Percentiles rank a stretch among this genome's conserved stretches.
These are phyloP conservation scores for Eretmochelys imbricata DNA, from an alignment of 2,113 vertebrate species.

Conservation along the genomic window DNA sequence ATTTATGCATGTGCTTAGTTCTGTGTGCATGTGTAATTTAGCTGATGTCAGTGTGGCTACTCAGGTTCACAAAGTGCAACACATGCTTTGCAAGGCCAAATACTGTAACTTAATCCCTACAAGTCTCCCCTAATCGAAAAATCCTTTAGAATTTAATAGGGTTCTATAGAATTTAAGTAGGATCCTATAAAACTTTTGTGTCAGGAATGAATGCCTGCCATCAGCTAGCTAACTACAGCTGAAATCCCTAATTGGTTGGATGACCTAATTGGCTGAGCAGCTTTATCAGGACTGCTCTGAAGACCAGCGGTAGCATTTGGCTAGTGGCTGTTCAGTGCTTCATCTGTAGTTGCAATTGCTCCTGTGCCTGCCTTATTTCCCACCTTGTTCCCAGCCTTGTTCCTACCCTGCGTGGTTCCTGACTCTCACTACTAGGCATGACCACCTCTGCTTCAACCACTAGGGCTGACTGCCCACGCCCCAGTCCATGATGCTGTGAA, in stretches of 20 bases:
- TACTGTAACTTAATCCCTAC: background rate
- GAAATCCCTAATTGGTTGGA: background rate
- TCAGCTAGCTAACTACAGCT: background rate
- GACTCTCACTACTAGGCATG: background rate
- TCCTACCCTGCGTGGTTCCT: background rate
- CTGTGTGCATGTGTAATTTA: background rate
- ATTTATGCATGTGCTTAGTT: background rate
- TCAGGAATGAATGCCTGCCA: too few relatives aligned
- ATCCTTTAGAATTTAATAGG: background rate
- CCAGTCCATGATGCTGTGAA: background rate
- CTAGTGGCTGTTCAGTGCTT: background rate
- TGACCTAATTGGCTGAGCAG: background rate
- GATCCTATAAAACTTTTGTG: background rate
- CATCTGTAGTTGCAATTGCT: background rate
- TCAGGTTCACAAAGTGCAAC: background rate
- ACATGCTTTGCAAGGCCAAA: background rate
- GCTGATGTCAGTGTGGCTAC: background rate
- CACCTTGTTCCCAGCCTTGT: background rate
- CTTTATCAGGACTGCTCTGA: background rate
- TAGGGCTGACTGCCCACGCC: background rate
- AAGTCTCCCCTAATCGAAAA: slow-evolving; percentile 18
- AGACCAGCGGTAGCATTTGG: background rate
- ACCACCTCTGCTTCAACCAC: background rate
- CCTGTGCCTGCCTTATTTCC: background rate
- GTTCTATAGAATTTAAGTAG: background rate